Evolutionary conservation across 2,888 invertebrate genomes (phyloP), one percentile per base, ranked within the genome.

Genomic region (Clusia tigrina): DNA sequence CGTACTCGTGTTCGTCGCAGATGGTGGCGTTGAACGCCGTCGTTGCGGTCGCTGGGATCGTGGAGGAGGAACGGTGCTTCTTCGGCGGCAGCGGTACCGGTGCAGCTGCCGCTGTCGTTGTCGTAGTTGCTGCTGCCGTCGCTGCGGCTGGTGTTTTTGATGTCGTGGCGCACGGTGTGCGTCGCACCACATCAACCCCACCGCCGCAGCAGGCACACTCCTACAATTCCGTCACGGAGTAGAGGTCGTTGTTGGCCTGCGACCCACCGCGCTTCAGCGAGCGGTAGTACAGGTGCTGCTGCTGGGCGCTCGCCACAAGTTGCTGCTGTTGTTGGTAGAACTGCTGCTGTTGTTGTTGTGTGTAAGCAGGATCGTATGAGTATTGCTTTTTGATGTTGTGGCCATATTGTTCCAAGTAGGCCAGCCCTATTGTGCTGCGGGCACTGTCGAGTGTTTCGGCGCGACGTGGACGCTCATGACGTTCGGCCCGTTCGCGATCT

Each of bases 201-300:
- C 82, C 84, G 74, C 84, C 83, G 81, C 83, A 84, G 81, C 84
- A 83, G 79, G 83, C 83, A 81, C 83, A 83, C 76, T 83, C 84
- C 84, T 88, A 89, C 85, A 89, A 86, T 79, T 88, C 90, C 61
- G 93, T 90, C 69, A 93, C 91, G 56, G 91, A 92, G 79, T 91
- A 92, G 69, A 92, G 80, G 80, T 90, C 88, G 60, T 86, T 85
- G 66, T 85, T 84, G 73, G 85, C 86, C 58, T 82, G 79, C 12
- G 79, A 80, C 18, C 64, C 72, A n/a, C 71, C 67, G 2, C 78
- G 78, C 37, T 87, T 83, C 71, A 87, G 87, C 25, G 87, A 74
- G 15, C 86, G 86, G 58, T 86, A 79, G 70, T 83, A 83, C 63
- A 82, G 83, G 10, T 82, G 63, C 56, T 79, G 78, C 38, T 79